phyloP scores from a whole-genome alignment of 2,888 invertebrate genomes.

The Limulus polyphemus region DNA sequence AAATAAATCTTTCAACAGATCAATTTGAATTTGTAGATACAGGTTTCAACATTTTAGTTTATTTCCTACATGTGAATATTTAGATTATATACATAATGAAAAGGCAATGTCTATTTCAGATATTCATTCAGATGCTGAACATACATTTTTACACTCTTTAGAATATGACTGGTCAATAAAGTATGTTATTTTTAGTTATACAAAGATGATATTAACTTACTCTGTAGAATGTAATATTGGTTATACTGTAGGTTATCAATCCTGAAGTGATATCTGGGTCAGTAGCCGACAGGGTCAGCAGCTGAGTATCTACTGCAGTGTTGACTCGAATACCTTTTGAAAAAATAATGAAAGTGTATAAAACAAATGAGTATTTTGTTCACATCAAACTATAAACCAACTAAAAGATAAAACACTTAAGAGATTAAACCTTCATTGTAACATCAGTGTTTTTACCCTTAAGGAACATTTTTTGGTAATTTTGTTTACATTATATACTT shows the following conservation, averaged over 20 bases:
- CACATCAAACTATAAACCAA: neutral
- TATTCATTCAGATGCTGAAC: too few species aligned
- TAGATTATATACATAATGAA: too few species aligned
- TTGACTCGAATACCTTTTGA: constrained; percentile 51
- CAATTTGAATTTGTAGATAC: too few species aligned
- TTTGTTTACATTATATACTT: too few species aligned
- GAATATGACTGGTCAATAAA: neutral
- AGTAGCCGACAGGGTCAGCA: constrained; percentile 52
- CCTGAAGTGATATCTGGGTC: constrained; percentile 55
- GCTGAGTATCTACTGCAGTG: constrained; percentile 56
- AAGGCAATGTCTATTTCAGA: too few species aligned
- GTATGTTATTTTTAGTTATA: constrained; percentile 9
- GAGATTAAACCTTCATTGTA: too few species aligned
- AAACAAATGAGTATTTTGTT: constrained; percentile 4
- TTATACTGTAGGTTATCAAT: constrained; percentile 50
- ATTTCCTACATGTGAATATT: too few species aligned
- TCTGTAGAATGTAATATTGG: constrained; percentile 46
- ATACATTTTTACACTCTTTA: neutral
- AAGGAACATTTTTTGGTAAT: too few species aligned
- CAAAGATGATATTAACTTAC: constrained; percentile 15
- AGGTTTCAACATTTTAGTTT: too few species aligned
- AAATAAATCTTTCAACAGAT: too few species aligned
- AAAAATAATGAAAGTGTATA: neutral
- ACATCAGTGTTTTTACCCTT: too few species aligned
- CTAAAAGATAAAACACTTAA: too few species aligned